Base-by-base conservation (phyloP, 1,140 invertebrate species). In the Cryptotermes secundus region DNA sequence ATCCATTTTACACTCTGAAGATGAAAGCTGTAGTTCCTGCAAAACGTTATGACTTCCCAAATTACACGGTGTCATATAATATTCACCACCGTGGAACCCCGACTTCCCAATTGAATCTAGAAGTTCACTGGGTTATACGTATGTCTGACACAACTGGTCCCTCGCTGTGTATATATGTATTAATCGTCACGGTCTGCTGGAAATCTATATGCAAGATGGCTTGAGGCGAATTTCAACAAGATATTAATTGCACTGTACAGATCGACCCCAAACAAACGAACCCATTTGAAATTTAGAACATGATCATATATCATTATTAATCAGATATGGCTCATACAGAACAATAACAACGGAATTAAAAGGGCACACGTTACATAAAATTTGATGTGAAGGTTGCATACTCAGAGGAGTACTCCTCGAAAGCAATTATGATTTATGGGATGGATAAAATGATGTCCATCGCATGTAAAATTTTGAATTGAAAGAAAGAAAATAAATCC, bases 221-320 rank as follows among this genome's bases (percentile, higher is more conserved):
- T 16, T 9, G 9, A 7, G 59, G 59, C 59, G n/a, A 3, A 72
- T 31, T 72, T 72, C 59, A 72, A 72, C 26, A 31, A 49, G 45
- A 19, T 49, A 49, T 49, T 49, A 19, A 49, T 49, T 49, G 0
- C 45, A 19, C 45, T 49, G 45, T 16, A 19, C 59, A 72, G 19
- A 72, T 6, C 59, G 59, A 72, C 59, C 26, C 45, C 59, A 31
- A 72, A 72, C 59, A 14, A n/a, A 26, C 14, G 1, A 72, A 72
- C 59, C 31, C 59, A 72, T 72, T 31, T 72, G 26, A 72, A 72
- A 72, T 72, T 72, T 72, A 72, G 26, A 72, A 72, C 59, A 72
- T 6, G 59, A 7, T 72, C 59, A n/a, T 72, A 72, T 72, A n/a
- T 72, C n/a, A 72, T 72, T 72, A 72, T 72, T 72, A n/a, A 72